phyloP scores from a whole-genome alignment of 2,797 vertebrate genomes.

The Steatocranus sp. region DNA sequence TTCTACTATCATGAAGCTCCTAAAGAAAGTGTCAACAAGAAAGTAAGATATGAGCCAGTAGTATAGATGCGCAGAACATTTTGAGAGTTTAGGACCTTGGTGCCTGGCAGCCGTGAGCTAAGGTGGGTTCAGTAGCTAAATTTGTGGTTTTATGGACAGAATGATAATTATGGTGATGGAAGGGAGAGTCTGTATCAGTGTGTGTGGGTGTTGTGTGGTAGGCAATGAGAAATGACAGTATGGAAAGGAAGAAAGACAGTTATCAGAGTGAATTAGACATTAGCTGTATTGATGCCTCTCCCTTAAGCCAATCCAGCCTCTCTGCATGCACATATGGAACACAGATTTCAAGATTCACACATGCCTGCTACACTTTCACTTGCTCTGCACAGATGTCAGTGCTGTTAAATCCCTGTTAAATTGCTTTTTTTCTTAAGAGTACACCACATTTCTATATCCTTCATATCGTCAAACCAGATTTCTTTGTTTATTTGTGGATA shows the following conservation, averaged over 20 bases:
- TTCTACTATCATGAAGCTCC: not conserved
- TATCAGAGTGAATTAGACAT: conserved; percentile 41
- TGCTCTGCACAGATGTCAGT: conserved; percentile 5
- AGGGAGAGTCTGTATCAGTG: not conserved
- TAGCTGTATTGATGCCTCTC: conserved; percentile 6
- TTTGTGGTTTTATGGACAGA: conserved; percentile 12
- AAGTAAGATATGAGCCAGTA: not conserved
- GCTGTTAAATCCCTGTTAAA: not conserved
- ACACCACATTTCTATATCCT: conserved; percentile 11
- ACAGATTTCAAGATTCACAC: conserved; percentile 19
- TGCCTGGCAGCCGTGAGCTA: not conserved
- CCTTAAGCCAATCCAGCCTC: not conserved
- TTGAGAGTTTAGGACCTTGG: not conserved
- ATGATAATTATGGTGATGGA: conserved; percentile 17
- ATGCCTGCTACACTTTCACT: not conserved
- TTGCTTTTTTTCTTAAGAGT: not conserved
- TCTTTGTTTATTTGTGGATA: conserved; percentile 44
- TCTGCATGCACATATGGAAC: conserved; percentile 25
- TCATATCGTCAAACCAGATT: conserved; percentile 16
- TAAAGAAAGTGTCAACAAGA: not conserved
- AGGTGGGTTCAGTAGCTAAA: conserved; percentile 29
- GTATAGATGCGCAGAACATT: not conserved
- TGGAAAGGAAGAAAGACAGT: conserved; percentile 7
- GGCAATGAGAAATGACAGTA: conserved; percentile 1
- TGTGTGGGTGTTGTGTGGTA: not conserved